These are phyloP conservation scores for Drosophila lutescens DNA, from an alignment of 2,888 invertebrate species.

Conservation along the genomic window DNA sequence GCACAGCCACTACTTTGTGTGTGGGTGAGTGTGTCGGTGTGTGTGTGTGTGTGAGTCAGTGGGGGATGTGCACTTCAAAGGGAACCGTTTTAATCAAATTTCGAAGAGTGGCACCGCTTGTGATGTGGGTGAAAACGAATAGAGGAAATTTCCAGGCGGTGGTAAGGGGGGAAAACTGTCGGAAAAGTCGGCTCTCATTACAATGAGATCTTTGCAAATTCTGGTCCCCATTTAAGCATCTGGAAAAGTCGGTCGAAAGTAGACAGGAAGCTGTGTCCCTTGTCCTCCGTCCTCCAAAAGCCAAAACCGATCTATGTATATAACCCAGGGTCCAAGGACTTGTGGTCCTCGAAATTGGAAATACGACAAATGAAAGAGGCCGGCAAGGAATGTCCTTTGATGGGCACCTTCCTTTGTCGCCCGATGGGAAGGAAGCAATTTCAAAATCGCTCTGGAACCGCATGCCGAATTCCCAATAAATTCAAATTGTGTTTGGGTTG, in stretches of 20 bases:
- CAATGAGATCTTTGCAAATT: conserved; percentile 36
- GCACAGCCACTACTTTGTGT: conserved; percentile 22
- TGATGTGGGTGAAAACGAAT: conserved; percentile 41
- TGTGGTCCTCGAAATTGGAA: conserved; percentile 12
- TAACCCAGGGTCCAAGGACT: neutral
- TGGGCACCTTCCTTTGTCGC: conserved; percentile 2
- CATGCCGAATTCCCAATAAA: conserved; percentile 1
- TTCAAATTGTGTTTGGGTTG: too few species aligned
- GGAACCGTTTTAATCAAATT: conserved; percentile 73
- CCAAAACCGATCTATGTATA: conserved; percentile 7
- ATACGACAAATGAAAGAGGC: conserved; percentile 5
- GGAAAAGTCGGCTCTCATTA: conserved; percentile 39
- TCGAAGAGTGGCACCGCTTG: conserved; percentile 46
- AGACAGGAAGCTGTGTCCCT: neutral
- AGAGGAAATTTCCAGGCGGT: conserved; percentile 5
- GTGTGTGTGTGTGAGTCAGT: conserved; percentile 15
- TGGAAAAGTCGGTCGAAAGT: neutral
- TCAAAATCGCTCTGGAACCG: neutral
- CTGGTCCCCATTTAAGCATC: neutral
- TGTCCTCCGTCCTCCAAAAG: neutral
- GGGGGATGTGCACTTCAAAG: conserved; percentile 62
- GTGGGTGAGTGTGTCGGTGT: neutral
- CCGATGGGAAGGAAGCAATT: conserved; percentile 4
- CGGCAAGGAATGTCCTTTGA: conserved; percentile 16
- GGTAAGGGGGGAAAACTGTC: neutral